phyloP scores from a whole-genome alignment of 2,888 invertebrate species.

The Cephus pulcher region DNA sequence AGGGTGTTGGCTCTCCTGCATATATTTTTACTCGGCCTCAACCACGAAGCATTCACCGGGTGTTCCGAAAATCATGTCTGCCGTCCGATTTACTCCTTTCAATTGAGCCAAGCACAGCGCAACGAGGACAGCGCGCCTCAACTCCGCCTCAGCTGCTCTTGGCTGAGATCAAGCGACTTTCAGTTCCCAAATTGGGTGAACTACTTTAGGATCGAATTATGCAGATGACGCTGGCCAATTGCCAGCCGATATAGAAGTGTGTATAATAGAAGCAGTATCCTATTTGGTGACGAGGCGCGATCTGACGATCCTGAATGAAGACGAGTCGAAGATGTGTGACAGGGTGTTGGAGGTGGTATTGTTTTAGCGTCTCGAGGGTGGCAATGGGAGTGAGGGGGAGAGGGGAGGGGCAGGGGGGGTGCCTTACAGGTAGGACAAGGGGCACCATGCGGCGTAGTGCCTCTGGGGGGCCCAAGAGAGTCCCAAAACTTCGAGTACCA shows the following conservation, averaged over 20 bases:
- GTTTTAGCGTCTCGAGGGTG: neutral
- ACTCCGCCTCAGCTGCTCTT: no score
- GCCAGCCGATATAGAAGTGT: no score
- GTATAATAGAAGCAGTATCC: no score
- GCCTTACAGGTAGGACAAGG: constrained; percentile 34
- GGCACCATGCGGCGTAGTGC: constrained; percentile 48
- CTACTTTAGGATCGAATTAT: no score
- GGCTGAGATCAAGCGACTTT: no score
- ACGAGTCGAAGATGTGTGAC: neutral
- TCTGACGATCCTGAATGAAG: no score
- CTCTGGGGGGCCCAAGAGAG: constrained; percentile 58
- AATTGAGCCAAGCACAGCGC: neutral
- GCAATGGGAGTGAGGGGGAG: no score
- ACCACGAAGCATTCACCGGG: neutral
- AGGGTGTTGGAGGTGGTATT: neutral
- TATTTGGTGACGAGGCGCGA: no score
- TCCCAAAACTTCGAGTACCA: constrained; percentile 18
- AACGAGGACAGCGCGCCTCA: neutral
- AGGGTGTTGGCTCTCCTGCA: constrained; percentile 7
- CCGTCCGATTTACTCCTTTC: no score
- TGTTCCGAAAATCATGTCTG: neutral
- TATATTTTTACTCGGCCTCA: constrained; percentile 1
- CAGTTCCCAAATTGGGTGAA: no score
- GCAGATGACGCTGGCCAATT: no score
- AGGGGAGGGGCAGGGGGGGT: no score